A percentile compares a stretch with the other conserved stretches of the same genome.
Conservation (phyloP, 92 coral and sea anemone genomes). For the Heliopora coerulea region DNA sequence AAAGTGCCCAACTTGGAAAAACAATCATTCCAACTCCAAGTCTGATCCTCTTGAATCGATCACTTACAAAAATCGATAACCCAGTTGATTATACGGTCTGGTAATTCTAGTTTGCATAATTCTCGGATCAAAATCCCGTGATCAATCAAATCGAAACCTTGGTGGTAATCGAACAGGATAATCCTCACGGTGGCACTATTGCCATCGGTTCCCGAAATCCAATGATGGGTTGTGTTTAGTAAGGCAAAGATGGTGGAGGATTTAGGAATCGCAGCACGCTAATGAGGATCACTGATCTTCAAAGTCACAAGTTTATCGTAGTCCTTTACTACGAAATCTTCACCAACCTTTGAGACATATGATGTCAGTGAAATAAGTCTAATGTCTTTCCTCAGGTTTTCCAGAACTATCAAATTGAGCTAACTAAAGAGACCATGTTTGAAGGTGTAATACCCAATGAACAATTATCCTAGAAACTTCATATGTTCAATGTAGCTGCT, state of each 20-base stretch:
- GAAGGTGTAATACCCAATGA: no score
- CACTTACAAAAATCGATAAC: background rate
- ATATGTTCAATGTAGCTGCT: no score
- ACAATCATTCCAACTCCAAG: no score
- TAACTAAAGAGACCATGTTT: no score
- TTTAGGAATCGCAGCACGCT: conserved; percentile 14
- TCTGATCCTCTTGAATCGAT: no score
- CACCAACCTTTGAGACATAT: conserved; percentile 26
- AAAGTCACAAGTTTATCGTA: conserved; percentile 6
- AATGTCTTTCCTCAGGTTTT: conserved; percentile 29
- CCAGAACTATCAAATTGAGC: no score
- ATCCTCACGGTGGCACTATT: conserved; percentile 18
- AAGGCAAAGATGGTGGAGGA: conserved; percentile 26
- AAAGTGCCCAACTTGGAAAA: no score
- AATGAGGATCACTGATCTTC: conserved; percentile 21
- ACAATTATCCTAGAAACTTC: no score
- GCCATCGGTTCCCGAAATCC: conserved; percentile 13
- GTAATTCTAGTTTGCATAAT: background rate
- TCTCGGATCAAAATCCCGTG: conserved; percentile 17
- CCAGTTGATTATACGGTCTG: background rate
- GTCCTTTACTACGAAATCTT: conserved; percentile 25
- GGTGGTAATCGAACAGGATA: conserved; percentile 22
- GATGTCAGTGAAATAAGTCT: conserved; percentile 39
- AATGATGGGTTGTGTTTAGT: conserved; percentile 9
- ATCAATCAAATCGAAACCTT: conserved; percentile 39